phyloP scores from a whole-genome alignment of 2,797 vertebrate species.

The Epinephelus malabaricus region DNA sequence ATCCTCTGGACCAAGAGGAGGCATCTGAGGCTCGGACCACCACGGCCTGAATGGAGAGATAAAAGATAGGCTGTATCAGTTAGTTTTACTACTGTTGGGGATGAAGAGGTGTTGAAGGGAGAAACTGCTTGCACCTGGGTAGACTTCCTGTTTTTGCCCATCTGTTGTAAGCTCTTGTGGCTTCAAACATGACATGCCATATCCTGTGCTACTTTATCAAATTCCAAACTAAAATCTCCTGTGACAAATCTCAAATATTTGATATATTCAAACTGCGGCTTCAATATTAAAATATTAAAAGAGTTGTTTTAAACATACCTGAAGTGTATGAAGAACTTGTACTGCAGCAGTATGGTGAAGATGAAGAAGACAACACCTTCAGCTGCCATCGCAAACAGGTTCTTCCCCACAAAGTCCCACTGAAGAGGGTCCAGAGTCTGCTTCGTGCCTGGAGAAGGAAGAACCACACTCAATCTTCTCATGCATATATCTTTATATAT shows the following conservation, averaged over 20 bases:
- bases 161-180: too few relatives aligned
- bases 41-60: constrained; percentile 76
- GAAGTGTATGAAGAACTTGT: constrained; percentile 85
- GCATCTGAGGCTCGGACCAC: constrained; percentile 74
- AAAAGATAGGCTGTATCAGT: not conserved
- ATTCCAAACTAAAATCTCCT: too few relatives aligned
- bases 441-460: constrained; percentile 83
- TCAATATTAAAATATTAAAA: not conserved
- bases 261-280: too few relatives aligned
- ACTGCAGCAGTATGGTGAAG: constrained; percentile 92
- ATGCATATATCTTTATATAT: not conserved
- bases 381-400: constrained; percentile 91
- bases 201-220: too few relatives aligned
- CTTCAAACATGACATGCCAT: too few relatives aligned
- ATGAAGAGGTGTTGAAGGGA: too few relatives aligned
- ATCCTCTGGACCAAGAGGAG: constrained; percentile 88
- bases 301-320: constrained; percentile 72
- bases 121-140: too few relatives aligned
- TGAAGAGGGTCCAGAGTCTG: constrained; percentile 87
- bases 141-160: too few relatives aligned
- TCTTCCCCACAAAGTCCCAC: constrained; percentile 94
- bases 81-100: not conserved
- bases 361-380: constrained; percentile 92
- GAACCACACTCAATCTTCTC: not conserved
- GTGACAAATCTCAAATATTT: too few relatives aligned